Evolutionary conservation across 2,888 invertebrate species (phyloP).

Genomic region (Microctonus aethiopoides): DNA sequence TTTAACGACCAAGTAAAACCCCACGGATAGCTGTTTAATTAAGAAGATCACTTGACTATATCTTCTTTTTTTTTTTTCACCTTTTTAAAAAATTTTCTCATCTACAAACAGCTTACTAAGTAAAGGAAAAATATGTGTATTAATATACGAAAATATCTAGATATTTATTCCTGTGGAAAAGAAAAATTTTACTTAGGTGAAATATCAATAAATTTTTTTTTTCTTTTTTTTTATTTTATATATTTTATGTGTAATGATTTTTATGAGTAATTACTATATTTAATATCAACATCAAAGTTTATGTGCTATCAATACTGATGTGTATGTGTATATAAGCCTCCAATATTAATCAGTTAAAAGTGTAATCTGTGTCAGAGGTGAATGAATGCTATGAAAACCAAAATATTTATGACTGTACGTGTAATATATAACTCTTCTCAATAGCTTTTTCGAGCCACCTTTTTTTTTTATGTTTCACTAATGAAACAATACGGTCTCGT

Average conservation of each 20-base stretch:
- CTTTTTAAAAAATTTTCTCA: neutral
- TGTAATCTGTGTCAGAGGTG: neutral
- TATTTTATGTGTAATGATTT: too few species aligned
- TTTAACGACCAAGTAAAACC: constrained; percentile 18
- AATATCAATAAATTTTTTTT: constrained; percentile 18
- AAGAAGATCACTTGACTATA: constrained; percentile 27
- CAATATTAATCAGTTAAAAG: neutral
- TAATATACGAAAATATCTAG: neutral
- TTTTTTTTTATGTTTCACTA: constrained; percentile 20
- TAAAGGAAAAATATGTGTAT: neutral
- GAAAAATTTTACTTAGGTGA: neutral
- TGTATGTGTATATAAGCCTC: neutral
- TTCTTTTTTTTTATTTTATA: neutral
- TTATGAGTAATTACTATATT: neutral
- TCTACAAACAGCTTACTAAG: constrained; percentile 28
- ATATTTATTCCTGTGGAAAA: neutral
- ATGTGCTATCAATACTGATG: neutral
- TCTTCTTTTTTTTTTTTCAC: constrained; percentile 18
- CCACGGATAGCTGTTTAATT: constrained; percentile 36
- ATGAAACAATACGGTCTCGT: constrained; percentile 49
- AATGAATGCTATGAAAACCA: neutral
- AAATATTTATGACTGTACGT: neutral
- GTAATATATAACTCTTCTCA: neutral
- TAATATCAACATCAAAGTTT: neutral
- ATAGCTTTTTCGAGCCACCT: neutral